Evolutionary conservation across 2,888 invertebrate species (phyloP), one percentile per base, ranked within the genome.

Genomic region (Pseudococcus longispinus): DNA sequence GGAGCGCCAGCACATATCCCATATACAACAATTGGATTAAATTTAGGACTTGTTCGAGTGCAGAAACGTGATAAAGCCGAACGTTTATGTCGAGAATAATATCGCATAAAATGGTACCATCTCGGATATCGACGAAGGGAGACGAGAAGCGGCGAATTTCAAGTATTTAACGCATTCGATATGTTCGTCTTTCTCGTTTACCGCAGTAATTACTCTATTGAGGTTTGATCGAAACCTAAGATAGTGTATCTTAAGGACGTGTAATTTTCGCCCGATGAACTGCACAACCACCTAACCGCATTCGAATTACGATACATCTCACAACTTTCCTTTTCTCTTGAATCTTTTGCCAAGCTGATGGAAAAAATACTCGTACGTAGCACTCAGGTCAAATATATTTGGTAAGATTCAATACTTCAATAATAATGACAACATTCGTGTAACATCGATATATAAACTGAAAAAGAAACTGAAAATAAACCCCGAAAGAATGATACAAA

Each of bases 391-490:
- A 51, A 51, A n/a, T n/a, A 4, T n/a, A n/a, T 0, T 37, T 37
- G n/a, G n/a, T 37, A 46, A 60, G 23, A 32, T 74, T 74, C 74
- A 74, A 74, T 74, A 74, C 74, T 74, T 74, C 74, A 32, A 74
- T 32, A 15, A 74, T 74, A 32, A 74, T n/a, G 18, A 32, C 32
- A 74, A 32, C 15, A 20, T 32, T 74, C 74, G 74, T n/a, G 18
- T 60, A 23, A 60, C 23, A 60, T 60, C 11, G 23, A 60, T 6
- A 2, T 4, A 37, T 23, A n/a, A n/a, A 55, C 37, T 9, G 37
- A 55, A 55, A 55, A 55, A 4, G n/a, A 55, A 55, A 46, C 46
- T 13, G 2, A 55, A 55, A 20, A 46, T 3, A 55, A 55, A 2
- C 37, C 37, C 37, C n/a, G n/a, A 37, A 37, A 37, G 37, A 55